Conservation (phyloP, 2,888 invertebrate genomes). For the Lordiphosa fenestrarum region DNA sequence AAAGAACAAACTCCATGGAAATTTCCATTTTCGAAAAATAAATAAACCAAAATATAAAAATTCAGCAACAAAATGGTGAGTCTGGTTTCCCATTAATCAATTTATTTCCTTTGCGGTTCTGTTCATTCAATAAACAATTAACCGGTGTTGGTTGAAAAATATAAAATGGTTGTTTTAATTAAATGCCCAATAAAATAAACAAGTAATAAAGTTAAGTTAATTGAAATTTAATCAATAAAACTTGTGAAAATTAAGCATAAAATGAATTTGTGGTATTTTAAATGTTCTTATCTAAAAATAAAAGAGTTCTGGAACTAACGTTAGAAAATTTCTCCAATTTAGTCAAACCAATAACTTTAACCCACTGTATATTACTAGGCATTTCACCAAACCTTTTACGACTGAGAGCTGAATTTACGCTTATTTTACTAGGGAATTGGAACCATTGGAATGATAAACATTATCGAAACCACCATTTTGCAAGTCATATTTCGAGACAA, state of each 20-base stretch:
- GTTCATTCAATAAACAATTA: background rate
- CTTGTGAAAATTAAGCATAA: too few relatives aligned
- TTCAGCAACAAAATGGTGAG: conserved; percentile 1
- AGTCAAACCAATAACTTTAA: too few relatives aligned
- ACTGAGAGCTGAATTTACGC: too few relatives aligned
- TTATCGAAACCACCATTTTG: too few relatives aligned
- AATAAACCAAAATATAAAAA: background rate
- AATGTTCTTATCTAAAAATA: background rate
- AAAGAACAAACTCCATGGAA: conserved; percentile 8
- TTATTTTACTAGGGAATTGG: too few relatives aligned
- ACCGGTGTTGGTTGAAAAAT: background rate
- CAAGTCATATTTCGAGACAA: too few relatives aligned
- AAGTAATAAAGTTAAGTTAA: background rate
- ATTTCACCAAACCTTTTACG: too few relatives aligned
- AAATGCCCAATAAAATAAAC: background rate
- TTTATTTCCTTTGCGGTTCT: conserved; percentile 1
- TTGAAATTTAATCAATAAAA: background rate
- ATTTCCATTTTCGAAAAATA: background rate
- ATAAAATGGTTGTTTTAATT: conserved; percentile 4
- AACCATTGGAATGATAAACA: too few relatives aligned
- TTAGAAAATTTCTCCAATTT: too few relatives aligned
- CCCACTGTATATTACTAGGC: too few relatives aligned
- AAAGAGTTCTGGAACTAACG: background rate
- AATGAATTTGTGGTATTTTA: background rate
- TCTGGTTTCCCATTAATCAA: background rate